Conservation (phyloP, 2,797 vertebrate species). For the Protosalanx chinensis region DNA sequence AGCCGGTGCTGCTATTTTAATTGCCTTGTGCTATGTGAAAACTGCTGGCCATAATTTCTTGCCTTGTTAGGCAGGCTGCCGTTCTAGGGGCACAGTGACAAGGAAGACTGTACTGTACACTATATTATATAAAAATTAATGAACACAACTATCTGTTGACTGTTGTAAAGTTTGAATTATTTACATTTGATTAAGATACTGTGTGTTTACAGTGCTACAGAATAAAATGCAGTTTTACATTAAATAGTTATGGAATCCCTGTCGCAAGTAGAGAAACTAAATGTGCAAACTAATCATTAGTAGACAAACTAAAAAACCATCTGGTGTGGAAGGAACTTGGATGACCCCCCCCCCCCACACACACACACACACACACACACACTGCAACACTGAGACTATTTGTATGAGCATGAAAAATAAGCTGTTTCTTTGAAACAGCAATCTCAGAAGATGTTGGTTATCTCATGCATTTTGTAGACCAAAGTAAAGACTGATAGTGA, state of each 20-base stretch:
- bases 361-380: no score
- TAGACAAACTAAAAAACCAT: no score
- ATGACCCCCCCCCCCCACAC: no score
- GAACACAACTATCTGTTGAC: no score
- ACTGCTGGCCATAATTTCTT: constrained; percentile 34
- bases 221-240: no score
- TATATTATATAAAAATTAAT: not conserved
- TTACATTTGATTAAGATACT: no score
- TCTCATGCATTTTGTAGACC: not conserved
- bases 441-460: not conserved
- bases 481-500: not conserved
- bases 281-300: no score
- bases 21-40: constrained; percentile 37
- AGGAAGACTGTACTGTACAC: not conserved
- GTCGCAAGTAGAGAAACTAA: no score
- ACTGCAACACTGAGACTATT: not conserved
- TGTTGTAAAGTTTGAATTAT: no score
- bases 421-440: constrained; percentile 6
- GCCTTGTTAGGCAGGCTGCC: not conserved
- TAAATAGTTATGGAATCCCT: no score
- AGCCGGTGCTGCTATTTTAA: constrained; percentile 33
- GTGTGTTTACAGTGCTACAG: no score
- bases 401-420: not conserved
- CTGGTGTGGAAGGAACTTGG: no score
- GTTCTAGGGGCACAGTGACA: constrained; percentile 7